Conservation (phyloP, 2,888 invertebrate species). For the Mythimna ferrago region DNA sequence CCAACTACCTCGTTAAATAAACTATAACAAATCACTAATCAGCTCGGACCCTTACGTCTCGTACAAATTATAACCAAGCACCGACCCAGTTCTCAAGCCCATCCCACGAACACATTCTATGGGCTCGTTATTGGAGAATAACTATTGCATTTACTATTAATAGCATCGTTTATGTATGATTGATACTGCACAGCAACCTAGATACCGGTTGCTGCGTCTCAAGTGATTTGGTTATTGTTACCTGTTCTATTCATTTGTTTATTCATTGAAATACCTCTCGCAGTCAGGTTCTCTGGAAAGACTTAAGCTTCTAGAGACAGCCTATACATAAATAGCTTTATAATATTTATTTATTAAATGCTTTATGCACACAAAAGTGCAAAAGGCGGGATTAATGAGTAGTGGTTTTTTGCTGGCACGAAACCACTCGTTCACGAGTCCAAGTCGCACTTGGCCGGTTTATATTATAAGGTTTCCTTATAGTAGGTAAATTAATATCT, state of each 20-base stretch:
- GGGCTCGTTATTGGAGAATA: conserved; percentile 47
- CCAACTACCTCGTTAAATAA: background rate
- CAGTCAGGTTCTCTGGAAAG: too few relatives aligned
- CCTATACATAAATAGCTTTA: too few relatives aligned
- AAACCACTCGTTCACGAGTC: too few relatives aligned
- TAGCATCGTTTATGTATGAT: conserved; percentile 54
- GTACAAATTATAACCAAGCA: conserved; percentile 67
- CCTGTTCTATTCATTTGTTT: conserved; percentile 12
- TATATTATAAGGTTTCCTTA: too few relatives aligned
- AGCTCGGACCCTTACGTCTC: conserved; percentile 22
- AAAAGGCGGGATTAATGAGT: too few relatives aligned
- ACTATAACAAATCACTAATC: conserved; percentile 20
- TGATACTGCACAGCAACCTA: conserved; percentile 36
- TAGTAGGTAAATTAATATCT: too few relatives aligned
- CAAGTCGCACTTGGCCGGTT: too few relatives aligned
- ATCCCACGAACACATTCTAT: conserved; percentile 75
- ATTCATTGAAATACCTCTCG: background rate
- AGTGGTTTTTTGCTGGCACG: too few relatives aligned
- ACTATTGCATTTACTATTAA: conserved; percentile 53
- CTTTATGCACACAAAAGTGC: too few relatives aligned
- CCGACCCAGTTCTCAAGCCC: conserved; percentile 74
- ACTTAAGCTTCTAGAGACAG: too few relatives aligned
- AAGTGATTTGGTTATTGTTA: conserved; percentile 11
- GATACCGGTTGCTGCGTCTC: conserved; percentile 18
- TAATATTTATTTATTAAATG: too few relatives aligned